phyloP scores from a whole-genome alignment of 2,113 vertebrate genomes.

The Austrofundulus limnaeus region DNA sequence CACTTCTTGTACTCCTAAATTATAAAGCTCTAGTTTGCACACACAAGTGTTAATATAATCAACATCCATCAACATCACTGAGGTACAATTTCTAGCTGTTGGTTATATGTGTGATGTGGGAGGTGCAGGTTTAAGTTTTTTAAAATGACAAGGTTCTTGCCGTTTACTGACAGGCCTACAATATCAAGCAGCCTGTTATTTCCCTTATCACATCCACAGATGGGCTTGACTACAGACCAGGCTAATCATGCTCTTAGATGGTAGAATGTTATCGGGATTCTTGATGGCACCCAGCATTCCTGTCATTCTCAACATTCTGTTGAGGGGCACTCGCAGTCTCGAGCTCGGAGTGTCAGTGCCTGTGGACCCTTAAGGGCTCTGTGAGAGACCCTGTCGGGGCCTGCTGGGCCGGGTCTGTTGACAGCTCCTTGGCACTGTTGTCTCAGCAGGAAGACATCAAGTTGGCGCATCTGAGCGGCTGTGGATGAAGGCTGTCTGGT shows the following conservation, averaged over 20 bases:
- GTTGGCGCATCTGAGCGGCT: constrained; percentile 91
- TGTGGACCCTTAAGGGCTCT: constrained; percentile 53
- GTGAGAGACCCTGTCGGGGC: constrained; percentile 39
- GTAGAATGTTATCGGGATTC: constrained; percentile 57
- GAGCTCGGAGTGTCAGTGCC: constrained; percentile 47
- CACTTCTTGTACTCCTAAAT: not conserved
- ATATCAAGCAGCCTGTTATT: constrained; percentile 46
- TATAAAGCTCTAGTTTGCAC: constrained; percentile 20
- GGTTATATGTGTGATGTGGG: constrained; percentile 13
- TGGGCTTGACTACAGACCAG: constrained; percentile 31
- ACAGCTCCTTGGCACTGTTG: constrained; percentile 92
- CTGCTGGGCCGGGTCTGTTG: constrained; percentile 82
- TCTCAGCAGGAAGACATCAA: constrained; percentile 96
- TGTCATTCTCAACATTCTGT: constrained; percentile 67
- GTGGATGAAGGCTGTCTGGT: constrained; percentile 84
- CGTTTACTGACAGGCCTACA: constrained; percentile 40
- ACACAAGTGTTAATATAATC: not conserved
- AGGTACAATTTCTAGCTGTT: not conserved
- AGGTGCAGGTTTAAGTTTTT: constrained; percentile 36
- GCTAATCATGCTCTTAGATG: constrained; percentile 60
- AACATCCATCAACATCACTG: constrained; percentile 19
- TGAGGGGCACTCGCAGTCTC: constrained; percentile 29
- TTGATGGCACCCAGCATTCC: constrained; percentile 70
- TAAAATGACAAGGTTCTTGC: constrained; percentile 40
- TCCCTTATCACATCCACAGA: constrained; percentile 38